These are phyloP conservation scores for Chaunax sp. DNA, from an alignment of 2,797 vertebrate species.

Conservation along the genomic window DNA sequence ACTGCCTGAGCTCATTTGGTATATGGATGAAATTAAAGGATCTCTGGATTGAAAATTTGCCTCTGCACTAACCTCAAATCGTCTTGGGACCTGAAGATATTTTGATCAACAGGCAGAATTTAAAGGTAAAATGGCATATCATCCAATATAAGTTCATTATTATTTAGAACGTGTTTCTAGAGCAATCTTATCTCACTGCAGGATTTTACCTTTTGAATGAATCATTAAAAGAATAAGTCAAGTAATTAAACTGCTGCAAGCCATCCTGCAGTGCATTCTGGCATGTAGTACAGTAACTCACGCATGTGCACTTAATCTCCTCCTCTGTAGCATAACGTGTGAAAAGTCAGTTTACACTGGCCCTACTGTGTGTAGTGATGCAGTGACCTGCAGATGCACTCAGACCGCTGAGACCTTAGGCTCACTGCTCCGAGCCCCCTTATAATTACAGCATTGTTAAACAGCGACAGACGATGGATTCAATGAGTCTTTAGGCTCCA, in stretches of 20 bases:
- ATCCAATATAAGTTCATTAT: background rate
- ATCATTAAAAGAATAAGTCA: too few relatives aligned
- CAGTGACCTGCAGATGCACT: slow-evolving; percentile 66
- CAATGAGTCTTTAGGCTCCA: background rate
- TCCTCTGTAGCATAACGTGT: slow-evolving; percentile 43
- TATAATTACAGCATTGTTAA: slow-evolving; percentile 44
- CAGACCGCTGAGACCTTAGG: slow-evolving; percentile 27
- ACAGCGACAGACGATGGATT: slow-evolving; percentile 11
- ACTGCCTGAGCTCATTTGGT: slow-evolving; percentile 11
- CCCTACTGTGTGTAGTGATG: slow-evolving; percentile 53
- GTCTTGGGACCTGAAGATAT: slow-evolving; percentile 39
- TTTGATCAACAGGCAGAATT: slow-evolving; percentile 12
- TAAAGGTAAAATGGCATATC: slow-evolving; percentile 43
- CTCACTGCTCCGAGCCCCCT: slow-evolving; percentile 33
- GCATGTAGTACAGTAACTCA: slow-evolving; percentile 1
- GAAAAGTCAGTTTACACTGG: slow-evolving; percentile 60
- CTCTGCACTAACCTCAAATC: slow-evolving; percentile 23
- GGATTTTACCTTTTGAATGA: too few relatives aligned
- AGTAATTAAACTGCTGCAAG: background rate
- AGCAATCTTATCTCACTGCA: too few relatives aligned
- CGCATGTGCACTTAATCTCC: slow-evolving; percentile 43
- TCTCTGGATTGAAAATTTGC: slow-evolving; percentile 14
- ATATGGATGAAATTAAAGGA: slow-evolving; percentile 60
- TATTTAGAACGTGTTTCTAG: background rate
- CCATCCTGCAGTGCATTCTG: background rate